phyloP scores from a whole-genome alignment of 2,797 vertebrate species.

The Cheirogaleus major region DNA sequence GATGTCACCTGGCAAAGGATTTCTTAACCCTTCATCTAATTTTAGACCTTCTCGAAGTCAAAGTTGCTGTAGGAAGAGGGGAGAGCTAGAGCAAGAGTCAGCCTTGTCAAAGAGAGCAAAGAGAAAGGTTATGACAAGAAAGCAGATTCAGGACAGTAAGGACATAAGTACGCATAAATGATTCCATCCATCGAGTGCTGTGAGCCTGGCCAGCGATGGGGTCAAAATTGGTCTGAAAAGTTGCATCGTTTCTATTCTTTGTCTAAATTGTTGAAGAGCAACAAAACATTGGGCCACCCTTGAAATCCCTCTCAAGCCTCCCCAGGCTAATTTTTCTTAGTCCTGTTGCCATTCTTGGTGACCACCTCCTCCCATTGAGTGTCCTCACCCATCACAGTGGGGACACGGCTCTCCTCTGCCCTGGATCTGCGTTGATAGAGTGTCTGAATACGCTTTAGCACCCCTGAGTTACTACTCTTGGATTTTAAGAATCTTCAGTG shows the following conservation, averaged over 20 bases:
- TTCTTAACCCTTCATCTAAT: slow-evolving; percentile 1
- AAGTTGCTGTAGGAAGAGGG: neutral
- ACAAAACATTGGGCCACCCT: neutral
- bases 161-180: neutral
- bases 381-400: neutral
- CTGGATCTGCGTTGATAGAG: neutral
- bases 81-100: neutral
- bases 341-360: neutral
- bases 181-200: accelerated
- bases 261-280: neutral
- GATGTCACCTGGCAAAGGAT: neutral
- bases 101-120: neutral
- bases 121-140: neutral
- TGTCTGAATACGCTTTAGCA: too few relatives aligned
- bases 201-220: neutral
- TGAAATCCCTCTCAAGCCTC: neutral
- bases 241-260: neutral
- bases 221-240: neutral
- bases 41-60: neutral
- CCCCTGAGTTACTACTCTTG: neutral
- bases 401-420: neutral
- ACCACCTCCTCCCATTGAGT: neutral
- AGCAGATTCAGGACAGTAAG: accelerated
- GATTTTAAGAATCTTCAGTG: neutral
- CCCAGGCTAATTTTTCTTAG: neutral